These are phyloP conservation scores for Protomyctophum bolini DNA, from an alignment of 2,113 vertebrate genomes.

Conservation along the genomic window DNA sequence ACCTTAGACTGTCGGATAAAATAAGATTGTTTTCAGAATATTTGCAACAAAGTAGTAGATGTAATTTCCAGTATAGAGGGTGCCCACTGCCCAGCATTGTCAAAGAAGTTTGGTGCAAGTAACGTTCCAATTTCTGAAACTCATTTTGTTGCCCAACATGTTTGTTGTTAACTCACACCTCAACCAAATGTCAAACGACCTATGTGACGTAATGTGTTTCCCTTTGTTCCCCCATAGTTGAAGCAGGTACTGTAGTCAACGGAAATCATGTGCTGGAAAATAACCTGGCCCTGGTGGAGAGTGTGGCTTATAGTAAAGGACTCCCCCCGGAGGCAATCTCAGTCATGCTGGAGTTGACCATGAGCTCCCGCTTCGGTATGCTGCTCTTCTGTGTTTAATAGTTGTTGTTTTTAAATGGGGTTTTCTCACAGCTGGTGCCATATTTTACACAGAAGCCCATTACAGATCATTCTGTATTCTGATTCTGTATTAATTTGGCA, in stretches of 20 bases:
- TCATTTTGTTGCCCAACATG: too few relatives aligned
- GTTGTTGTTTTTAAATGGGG: not conserved
- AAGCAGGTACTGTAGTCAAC: constrained; percentile 59
- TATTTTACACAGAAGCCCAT: too few relatives aligned
- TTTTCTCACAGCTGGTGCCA: not conserved
- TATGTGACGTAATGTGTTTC: not conserved
- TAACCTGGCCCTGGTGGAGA: constrained; percentile 84
- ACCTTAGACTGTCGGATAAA: too few relatives aligned
- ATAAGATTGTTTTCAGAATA: too few relatives aligned
- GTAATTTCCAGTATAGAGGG: too few relatives aligned
- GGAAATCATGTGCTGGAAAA: constrained; percentile 76
- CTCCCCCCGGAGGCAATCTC: constrained; percentile 83
- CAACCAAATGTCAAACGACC: too few relatives aligned
- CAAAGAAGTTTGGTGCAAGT: too few relatives aligned
- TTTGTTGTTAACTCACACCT: too few relatives aligned
- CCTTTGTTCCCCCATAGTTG: constrained; percentile 72
- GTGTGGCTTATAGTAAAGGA: constrained; percentile 79
- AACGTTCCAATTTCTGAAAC: too few relatives aligned
- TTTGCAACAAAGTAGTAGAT: too few relatives aligned
- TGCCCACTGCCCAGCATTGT: too few relatives aligned
- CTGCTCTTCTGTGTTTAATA: not conserved
- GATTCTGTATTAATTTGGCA: not conserved
- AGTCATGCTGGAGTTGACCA: constrained; percentile 82
- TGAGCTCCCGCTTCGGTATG: constrained; percentile 90
- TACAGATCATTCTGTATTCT: too few relatives aligned